Base-by-base conservation (phyloP, 92 coral and sea anemone species). In the Desmophyllum pertusum region DNA sequence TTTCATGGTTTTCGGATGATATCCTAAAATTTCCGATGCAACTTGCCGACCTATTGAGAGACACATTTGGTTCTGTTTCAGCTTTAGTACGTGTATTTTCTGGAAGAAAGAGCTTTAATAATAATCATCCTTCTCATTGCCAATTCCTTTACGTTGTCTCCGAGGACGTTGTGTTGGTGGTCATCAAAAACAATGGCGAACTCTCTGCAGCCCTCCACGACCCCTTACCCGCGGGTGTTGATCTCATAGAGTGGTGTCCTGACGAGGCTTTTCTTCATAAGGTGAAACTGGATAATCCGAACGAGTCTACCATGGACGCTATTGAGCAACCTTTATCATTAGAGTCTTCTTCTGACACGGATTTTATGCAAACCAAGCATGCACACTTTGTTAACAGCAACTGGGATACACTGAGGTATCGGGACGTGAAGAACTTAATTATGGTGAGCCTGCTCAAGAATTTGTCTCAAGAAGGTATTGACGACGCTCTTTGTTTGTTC, bases 1-100 rank as follows among this genome's bases (percentile, higher is more conserved):
- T 90, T 76, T 94, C 96, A 1, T 95, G 98, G 98, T 95, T 95
- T 91, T 92, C 93, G 21, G 95, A 77, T 55, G 97, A 94, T 29
- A 64, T 95, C 23, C 84, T 95, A 3, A 93, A 87, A 84, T 83
- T 93, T 36, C 98, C 98, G 6, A 48, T 50, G 55, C 73, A 87
- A 33, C 37, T 95, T 17, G 62, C 80, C 5, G 83, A 89, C 21
- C 70, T 85, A 15, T 41, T 93, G 64, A 73, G 69, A 30, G 79
- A 70, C 13, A 69, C 78, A 27, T 90, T 88, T 66, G 52, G 78
- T 13, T 55, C 73, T 46, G 45, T 80, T 37, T 71, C 79, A 45
- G 36, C 88, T 5, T 46, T 30, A 52, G 63, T 90, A 10, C 93
- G 89, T 40, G 92, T 93, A 19, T 87, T 93, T 66, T 50, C 83